phyloP scores from a whole-genome alignment of 2,113 vertebrate species.

The Myrmecophaga tridactyla region DNA sequence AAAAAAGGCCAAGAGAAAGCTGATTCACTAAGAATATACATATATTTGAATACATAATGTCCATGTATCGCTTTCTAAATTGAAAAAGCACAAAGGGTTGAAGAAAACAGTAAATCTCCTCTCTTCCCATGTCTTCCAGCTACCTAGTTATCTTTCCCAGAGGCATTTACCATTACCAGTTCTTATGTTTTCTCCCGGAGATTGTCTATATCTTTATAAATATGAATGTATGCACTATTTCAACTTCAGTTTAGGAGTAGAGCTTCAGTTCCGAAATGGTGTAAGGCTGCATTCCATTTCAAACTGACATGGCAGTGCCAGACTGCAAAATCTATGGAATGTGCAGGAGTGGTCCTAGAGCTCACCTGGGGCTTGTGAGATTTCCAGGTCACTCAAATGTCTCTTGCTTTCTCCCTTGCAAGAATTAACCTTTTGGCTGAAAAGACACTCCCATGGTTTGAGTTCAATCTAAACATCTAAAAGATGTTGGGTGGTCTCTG shows the following conservation, averaged over 20 bases:
- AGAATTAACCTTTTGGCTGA: conserved; percentile 63
- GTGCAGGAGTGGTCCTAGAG: background rate
- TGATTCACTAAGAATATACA: background rate
- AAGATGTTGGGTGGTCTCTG: conserved; percentile 41
- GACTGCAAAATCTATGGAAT: background rate
- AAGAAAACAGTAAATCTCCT: background rate
- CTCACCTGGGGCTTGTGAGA: background rate
- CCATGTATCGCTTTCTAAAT: background rate
- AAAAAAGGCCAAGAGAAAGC: background rate
- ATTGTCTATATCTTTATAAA: background rate
- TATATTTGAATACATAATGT: background rate
- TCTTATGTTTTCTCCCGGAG: background rate
- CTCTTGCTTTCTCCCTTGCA: conserved; percentile 23
- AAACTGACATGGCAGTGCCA: background rate
- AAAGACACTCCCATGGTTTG: conserved; percentile 32
- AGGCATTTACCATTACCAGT: background rate
- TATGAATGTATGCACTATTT: background rate
- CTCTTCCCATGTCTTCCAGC: background rate
- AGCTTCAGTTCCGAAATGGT: background rate
- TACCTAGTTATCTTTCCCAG: background rate
- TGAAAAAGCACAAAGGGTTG: background rate
- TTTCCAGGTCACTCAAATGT: conserved; percentile 54
- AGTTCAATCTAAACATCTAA: conserved; percentile 56
- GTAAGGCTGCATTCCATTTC: background rate
- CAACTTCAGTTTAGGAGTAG: background rate